Percentiles rank a stretch among this genome's conserved stretches.
Evolutionary conservation across 2,888 invertebrate genomes (phyloP).

Genomic region (Rhynchonema sp.): DNA sequence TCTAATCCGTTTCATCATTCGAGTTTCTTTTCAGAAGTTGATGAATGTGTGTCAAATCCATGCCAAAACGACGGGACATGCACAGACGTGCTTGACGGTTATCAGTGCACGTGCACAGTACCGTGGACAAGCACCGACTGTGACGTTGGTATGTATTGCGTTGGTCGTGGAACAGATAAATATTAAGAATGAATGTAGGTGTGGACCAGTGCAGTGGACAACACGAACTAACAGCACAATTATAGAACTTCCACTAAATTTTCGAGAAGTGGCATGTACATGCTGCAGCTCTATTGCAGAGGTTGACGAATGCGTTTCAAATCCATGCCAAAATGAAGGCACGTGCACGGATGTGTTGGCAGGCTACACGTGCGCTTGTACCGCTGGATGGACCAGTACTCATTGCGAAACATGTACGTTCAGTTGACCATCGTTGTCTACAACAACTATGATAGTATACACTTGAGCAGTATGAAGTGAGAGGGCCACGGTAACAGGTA

Average conservation of each 20-base stretch:
- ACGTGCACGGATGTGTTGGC: not conserved
- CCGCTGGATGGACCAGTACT: slow-evolving; percentile 67
- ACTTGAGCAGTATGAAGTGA: not conserved
- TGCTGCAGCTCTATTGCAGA: too few relatives aligned
- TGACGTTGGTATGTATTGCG: not conserved
- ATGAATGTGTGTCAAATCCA: slow-evolving; percentile 1
- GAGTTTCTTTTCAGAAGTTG: not conserved
- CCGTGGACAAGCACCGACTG: not conserved
- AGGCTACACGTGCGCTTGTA: slow-evolving; percentile 47
- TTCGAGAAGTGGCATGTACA: too few relatives aligned
- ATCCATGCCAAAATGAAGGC: too few relatives aligned
- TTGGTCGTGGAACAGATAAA: not conserved
- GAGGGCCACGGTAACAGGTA: too few relatives aligned
- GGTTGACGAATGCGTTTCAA: slow-evolving; percentile 1
- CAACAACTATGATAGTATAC: not conserved
- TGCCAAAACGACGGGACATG: not conserved
- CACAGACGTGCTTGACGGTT: not conserved
- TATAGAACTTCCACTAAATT: too few relatives aligned
- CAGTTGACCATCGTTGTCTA: not conserved
- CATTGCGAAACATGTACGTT: slow-evolving; percentile 70
- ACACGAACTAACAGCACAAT: too few relatives aligned
- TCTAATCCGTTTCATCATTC: too few relatives aligned
- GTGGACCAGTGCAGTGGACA: too few relatives aligned
- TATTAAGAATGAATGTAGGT: too few relatives aligned
- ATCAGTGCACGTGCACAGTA: not conserved